phyloP scores from a whole-genome alignment of 2,888 invertebrate genomes.

The Andrena bicolor region DNA sequence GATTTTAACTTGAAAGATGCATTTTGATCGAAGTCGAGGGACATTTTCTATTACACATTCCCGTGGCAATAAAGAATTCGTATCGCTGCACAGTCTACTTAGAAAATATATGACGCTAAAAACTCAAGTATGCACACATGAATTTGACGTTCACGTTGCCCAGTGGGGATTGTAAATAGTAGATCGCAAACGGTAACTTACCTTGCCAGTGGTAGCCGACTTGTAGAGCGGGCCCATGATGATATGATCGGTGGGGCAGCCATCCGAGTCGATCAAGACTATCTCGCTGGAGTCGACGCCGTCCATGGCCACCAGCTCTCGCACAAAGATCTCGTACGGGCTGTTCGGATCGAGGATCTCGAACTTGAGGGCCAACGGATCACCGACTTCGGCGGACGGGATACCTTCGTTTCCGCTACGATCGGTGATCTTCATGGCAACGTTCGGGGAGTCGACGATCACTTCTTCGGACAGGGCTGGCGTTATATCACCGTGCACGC shows the following conservation, averaged over 20 bases:
- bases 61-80: background rate
- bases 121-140: background rate
- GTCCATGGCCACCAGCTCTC: slow-evolving; percentile 97
- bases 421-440: slow-evolving; percentile 96
- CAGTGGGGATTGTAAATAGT: slow-evolving; percentile 12
- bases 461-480: slow-evolving; percentile 95
- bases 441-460: slow-evolving; percentile 97
- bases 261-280: slow-evolving; percentile 95
- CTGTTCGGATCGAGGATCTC: slow-evolving; percentile 97
- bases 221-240: slow-evolving; percentile 97
- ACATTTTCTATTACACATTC: too few relatives aligned
- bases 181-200: slow-evolving; percentile 81
- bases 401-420: slow-evolving; percentile 93
- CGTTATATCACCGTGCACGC: slow-evolving; percentile 95
- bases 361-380: slow-evolving; percentile 95
- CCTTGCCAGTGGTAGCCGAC: slow-evolving; percentile 92
- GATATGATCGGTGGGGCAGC: slow-evolving; percentile 97
- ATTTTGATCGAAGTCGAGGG: too few relatives aligned
- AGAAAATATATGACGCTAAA: background rate
- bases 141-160: background rate
- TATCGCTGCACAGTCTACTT: slow-evolving; percentile 8
- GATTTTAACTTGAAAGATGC: too few relatives aligned
- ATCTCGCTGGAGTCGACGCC: slow-evolving; percentile 97
- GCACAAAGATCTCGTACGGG: slow-evolving; percentile 97
- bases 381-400: slow-evolving; percentile 96